Conservation (phyloP, 2,797 vertebrate genomes). For the Acanthis flammea region DNA sequence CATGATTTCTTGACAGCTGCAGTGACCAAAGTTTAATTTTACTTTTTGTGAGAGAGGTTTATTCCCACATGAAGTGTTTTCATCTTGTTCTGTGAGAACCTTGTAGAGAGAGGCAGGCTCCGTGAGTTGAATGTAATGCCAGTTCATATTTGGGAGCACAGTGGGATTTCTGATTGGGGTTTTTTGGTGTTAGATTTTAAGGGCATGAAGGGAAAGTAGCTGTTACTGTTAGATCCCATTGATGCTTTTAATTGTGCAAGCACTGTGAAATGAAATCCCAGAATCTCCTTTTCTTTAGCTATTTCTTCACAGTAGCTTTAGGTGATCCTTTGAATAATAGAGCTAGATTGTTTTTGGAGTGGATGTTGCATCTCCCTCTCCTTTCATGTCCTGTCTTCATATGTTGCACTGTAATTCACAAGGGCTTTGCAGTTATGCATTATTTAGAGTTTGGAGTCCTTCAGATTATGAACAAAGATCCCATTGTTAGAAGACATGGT, state of each 20-base stretch:
- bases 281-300: not conserved
- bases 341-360: not conserved
- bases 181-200: not conserved
- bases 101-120: not conserved
- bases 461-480: not conserved
- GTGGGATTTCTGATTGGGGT: not conserved
- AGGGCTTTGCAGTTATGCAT: not conserved
- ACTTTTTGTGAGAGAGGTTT: not conserved
- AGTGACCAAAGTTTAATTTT: not conserved
- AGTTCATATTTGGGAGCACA: not conserved
- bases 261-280: not conserved
- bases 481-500: not conserved
- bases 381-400: not conserved
- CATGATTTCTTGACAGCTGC: not conserved
- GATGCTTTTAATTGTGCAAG: not conserved
- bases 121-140: not conserved
- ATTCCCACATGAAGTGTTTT: not conserved
- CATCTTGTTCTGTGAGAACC: not conserved
- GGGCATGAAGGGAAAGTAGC: not conserved
- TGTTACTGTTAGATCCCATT: not conserved
- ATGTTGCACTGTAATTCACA: not conserved
- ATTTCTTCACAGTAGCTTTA: not conserved
- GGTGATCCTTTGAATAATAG: not conserved
- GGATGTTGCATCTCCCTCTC: not conserved
- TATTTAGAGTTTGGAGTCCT: not conserved